Conservation (phyloP, 2,888 invertebrate species). For the Drosophila acutilabella region DNA sequence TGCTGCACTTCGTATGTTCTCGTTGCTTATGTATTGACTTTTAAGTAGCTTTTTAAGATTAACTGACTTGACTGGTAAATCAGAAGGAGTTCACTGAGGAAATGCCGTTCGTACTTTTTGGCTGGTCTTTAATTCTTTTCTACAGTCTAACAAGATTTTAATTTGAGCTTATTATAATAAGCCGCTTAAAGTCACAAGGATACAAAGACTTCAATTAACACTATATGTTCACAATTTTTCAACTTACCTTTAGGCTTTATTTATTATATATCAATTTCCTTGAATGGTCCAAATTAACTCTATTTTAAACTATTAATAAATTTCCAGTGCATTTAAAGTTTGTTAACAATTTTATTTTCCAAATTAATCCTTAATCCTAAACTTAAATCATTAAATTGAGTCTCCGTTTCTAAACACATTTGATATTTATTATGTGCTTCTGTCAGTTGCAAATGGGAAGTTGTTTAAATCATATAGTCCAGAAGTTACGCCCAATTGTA, state of each 20-base stretch:
- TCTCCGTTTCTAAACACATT: background rate
- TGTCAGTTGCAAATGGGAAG: conserved; percentile 29
- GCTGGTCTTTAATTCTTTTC: conserved; percentile 27
- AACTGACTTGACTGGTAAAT: conserved; percentile 64
- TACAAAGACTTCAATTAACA: background rate
- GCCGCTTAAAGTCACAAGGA: conserved; percentile 54
- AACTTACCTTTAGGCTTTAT: no score
- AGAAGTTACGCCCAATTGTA: conserved; percentile 31
- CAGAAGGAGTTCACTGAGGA: conserved; percentile 48
- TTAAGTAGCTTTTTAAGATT: conserved; percentile 76
- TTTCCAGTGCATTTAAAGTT: no score
- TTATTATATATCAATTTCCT: no score
- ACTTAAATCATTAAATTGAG: no score
- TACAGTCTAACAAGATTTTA: conserved; percentile 73
- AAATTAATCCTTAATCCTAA: no score
- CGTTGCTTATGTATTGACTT: conserved; percentile 73
- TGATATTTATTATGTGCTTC: conserved; percentile 40
- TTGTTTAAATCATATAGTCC: conserved; percentile 44
- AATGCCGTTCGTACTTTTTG: conserved; percentile 50
- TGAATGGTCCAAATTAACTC: no score
- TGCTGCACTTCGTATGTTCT: conserved; percentile 31
- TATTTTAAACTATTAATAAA: no score
- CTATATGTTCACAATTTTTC: no score
- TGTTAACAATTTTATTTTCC: background rate
- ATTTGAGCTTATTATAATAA: conserved; percentile 72